phyloP scores from a whole-genome alignment of 2,113 vertebrate species.

The Laterallus jamaicensis region DNA sequence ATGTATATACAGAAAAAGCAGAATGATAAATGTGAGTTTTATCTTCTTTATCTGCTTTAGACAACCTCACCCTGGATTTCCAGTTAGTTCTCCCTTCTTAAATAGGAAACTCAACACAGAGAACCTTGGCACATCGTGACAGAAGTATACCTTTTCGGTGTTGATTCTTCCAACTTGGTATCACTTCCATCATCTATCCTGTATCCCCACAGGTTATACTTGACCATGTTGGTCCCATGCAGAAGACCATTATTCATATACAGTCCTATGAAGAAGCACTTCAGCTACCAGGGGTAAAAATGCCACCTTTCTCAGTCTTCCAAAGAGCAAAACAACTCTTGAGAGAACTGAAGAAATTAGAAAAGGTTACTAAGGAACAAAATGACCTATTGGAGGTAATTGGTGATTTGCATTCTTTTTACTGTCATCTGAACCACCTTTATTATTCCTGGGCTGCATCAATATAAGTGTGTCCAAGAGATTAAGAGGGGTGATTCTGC shows the following conservation, averaged over 20 bases:
- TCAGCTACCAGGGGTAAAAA: slow-evolving; percentile 76
- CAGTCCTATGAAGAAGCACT: slow-evolving; percentile 81
- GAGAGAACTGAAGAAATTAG: slow-evolving; percentile 80
- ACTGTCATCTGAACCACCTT: background rate
- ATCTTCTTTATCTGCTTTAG: background rate
- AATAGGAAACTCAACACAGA: background rate
- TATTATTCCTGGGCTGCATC: too few relatives aligned
- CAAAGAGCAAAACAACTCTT: slow-evolving; percentile 77
- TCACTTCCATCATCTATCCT: background rate
- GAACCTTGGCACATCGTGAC: background rate
- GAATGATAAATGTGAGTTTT: background rate
- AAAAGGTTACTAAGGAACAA: slow-evolving; percentile 83
- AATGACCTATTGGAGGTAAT: slow-evolving; percentile 82
- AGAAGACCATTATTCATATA: slow-evolving; percentile 80
- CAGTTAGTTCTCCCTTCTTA: background rate
- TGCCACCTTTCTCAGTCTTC: slow-evolving; percentile 82
- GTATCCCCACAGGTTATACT: slow-evolving; percentile 77
- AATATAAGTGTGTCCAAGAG: too few relatives aligned
- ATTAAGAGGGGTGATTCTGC: too few relatives aligned
- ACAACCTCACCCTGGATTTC: background rate
- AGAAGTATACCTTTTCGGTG: background rate
- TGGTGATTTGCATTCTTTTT: background rate
- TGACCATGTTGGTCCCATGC: slow-evolving; percentile 83
- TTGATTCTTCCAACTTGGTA: background rate
- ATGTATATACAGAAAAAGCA: background rate